Percentiles rank a stretch among this genome's conserved stretches.
Conservation (phyloP, 2,797 vertebrate genomes). For the Chrosomus eos region DNA sequence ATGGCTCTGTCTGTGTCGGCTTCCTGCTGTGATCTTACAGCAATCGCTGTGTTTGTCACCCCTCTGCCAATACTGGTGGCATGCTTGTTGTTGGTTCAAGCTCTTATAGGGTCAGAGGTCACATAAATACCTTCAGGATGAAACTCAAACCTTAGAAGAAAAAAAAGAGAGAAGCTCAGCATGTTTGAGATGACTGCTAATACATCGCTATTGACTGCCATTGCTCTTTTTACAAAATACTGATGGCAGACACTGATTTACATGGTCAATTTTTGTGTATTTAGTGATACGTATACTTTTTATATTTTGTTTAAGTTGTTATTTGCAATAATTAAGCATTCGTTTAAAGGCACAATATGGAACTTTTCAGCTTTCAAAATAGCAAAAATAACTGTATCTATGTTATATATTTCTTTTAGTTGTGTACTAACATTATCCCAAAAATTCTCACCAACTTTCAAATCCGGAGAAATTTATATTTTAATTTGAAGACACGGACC, state of each 20-base stretch:
- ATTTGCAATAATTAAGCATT: background rate
- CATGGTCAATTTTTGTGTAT: background rate
- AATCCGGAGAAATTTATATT: too few species aligned
- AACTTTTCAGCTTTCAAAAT: too few species aligned
- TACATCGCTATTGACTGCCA: background rate
- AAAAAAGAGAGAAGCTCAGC: background rate
- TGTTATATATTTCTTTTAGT: too few species aligned
- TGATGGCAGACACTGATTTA: background rate
- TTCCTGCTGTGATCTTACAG: slow-evolving; percentile 33
- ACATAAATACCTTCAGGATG: slow-evolving; percentile 25
- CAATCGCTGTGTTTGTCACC: background rate
- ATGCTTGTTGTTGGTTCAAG: slow-evolving; percentile 33
- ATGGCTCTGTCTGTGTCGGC: background rate
- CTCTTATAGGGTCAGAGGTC: slow-evolving; percentile 24
- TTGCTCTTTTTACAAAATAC: background rate
- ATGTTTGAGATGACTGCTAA: background rate
- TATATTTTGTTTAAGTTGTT: background rate
- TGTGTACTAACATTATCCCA: too few species aligned
- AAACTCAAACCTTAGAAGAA: slow-evolving; percentile 5
- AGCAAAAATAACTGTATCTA: too few species aligned
- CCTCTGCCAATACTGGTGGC: slow-evolving; percentile 18
- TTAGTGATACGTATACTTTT: too few species aligned
- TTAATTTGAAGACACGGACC: too few species aligned
- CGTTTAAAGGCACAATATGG: too few species aligned
- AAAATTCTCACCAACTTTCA: too few species aligned